Conservation (phyloP, 2,888 invertebrate genomes). For the Mimumesa dahlbomi region DNA sequence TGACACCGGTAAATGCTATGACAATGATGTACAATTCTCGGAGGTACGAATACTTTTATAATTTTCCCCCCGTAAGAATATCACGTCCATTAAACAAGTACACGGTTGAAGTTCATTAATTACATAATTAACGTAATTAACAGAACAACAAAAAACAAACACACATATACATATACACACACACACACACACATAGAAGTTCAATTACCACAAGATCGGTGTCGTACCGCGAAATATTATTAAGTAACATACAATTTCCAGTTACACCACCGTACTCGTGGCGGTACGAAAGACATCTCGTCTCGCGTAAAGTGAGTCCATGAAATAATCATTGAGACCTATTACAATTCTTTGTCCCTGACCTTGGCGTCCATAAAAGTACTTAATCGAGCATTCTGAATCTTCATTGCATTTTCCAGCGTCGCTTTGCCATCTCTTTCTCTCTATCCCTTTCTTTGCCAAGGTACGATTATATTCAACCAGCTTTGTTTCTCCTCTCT, state of each 20-base stretch:
- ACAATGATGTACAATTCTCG: constrained; percentile 58
- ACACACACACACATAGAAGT: no score
- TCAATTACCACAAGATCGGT: not conserved
- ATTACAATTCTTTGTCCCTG: constrained; percentile 51
- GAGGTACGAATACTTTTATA: no score
- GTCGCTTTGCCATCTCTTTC: not conserved
- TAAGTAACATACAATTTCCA: not conserved
- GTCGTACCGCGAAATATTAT: not conserved
- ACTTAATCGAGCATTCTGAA: constrained; percentile 57
- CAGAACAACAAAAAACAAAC: no score
- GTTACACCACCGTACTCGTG: not conserved
- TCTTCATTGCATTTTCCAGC: constrained; percentile 53
- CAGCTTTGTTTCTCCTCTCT: constrained; percentile 37
- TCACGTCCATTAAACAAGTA: no score
- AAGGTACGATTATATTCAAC: constrained; percentile 27
- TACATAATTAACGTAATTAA: no score
- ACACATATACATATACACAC: no score
- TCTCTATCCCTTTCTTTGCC: not conserved
- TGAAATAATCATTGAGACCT: constrained; percentile 53
- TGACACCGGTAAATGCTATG: constrained; percentile 36
- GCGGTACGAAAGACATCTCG: not conserved
- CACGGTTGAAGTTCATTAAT: no score
- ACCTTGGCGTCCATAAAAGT: constrained; percentile 56
- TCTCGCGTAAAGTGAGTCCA: constrained; percentile 1
- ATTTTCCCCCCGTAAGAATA: no score